Percentiles rank a stretch among this genome's conserved stretches.
Evolutionary conservation across 2,888 invertebrate genomes (phyloP).

Genomic region (Phanerotoma sp.): DNA sequence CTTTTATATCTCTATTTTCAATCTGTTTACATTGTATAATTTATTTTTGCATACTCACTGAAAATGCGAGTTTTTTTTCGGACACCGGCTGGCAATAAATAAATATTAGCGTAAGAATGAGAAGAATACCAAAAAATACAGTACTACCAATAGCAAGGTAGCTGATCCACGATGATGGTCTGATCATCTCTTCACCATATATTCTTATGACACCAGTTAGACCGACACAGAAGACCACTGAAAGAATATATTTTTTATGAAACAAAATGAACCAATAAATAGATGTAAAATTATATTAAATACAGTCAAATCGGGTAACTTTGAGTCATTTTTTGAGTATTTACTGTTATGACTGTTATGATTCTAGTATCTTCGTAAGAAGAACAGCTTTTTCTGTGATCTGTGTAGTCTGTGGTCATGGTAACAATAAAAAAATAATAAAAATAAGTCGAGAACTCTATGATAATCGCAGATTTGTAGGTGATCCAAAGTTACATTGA

Average conservation of each 20-base stretch:
- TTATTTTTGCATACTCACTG: conserved; percentile 40
- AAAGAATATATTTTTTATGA: conserved; percentile 16
- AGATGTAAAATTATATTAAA: conserved; percentile 3
- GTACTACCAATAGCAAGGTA: conserved; percentile 31
- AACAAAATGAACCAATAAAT: not conserved
- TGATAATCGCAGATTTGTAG: no score
- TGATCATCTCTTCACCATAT: not conserved
- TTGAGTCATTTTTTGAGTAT: no score
- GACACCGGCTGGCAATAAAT: conserved; percentile 53
- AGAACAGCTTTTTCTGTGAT: no score
- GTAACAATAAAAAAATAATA: no score
- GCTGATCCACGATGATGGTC: not conserved
- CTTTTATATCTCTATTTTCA: no score
- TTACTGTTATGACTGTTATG: no score
- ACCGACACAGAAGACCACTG: conserved; percentile 35
- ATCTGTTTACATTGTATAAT: no score
- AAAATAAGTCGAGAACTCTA: no score
- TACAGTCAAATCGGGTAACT: no score
- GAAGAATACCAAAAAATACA: conserved; percentile 28
- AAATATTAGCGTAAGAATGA: conserved; percentile 38
- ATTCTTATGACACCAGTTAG: not conserved
- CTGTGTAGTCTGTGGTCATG: no score
- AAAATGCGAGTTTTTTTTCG: conserved; percentile 49
- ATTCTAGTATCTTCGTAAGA: no score
- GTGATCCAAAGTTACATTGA: no score